Evolutionary conservation across 2,113 vertebrate species (phyloP).

Genomic region (Chrysochloris asiatica): DNA sequence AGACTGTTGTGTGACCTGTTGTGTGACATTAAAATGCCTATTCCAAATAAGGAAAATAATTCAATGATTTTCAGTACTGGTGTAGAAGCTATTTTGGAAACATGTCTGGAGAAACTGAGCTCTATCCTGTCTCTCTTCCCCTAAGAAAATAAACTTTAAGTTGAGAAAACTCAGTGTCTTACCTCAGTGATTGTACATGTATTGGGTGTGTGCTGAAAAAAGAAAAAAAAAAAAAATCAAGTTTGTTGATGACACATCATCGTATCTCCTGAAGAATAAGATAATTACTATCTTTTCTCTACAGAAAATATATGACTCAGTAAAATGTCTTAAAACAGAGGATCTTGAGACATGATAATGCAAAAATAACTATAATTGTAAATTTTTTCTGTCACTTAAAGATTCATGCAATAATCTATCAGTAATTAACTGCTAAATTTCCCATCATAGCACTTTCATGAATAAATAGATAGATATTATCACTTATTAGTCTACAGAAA

Average conservation of each 20-base stretch:
- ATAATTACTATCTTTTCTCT: not conserved
- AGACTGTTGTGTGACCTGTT: no score
- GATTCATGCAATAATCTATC: not conserved
- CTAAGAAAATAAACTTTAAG: not conserved
- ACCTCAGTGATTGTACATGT: not conserved
- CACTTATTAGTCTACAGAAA: not conserved
- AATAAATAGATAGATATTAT: not conserved
- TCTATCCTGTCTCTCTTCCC: fast-evolving
- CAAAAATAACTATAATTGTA: not conserved
- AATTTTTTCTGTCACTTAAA: not conserved
- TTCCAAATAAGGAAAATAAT: not conserved
- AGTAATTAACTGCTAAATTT: not conserved
- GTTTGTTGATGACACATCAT: not conserved
- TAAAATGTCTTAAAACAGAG: not conserved
- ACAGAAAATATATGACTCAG: not conserved
- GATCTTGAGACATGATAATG: not conserved
- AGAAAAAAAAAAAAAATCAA: fast-evolving
- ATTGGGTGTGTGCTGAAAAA: not conserved
- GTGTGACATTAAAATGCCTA: not conserved
- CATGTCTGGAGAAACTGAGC: not conserved
- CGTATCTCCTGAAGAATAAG: not conserved
- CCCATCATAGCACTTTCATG: no score
- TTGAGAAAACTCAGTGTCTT: not conserved
- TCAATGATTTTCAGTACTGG: no score
- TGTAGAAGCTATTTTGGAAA: not conserved